Conservation (phyloP, 2,888 invertebrate genomes). For the Silvanus unidentatus region DNA sequence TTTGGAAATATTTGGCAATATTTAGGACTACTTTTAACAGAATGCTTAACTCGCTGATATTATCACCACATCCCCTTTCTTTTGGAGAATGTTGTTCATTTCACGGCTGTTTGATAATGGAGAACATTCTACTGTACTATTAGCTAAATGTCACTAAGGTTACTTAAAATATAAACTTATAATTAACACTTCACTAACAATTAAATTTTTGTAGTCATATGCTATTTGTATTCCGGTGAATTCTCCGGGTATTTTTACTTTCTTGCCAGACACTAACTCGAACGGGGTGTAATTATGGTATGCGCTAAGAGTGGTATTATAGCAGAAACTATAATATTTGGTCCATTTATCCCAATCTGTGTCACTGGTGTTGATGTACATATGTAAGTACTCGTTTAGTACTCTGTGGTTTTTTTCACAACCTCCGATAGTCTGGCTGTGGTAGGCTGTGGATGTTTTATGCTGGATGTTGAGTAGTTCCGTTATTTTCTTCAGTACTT, state of each 20-base stretch:
- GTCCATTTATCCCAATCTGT: constrained; percentile 16
- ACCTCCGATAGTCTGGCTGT: constrained; percentile 34
- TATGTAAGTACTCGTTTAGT: constrained; percentile 19
- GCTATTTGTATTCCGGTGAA: constrained; percentile 2
- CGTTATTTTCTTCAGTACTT: constrained; percentile 6
- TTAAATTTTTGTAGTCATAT: constrained; percentile 3
- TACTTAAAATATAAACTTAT: no score
- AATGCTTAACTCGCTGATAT: no score
- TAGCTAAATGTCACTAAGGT: no score
- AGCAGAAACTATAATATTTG: constrained; percentile 14
- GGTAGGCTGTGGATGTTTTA: constrained; percentile 15
- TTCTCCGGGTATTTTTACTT: constrained; percentile 8
- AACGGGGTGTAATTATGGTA: constrained; percentile 16
- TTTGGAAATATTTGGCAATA: no score
- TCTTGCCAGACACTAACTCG: constrained; percentile 15
- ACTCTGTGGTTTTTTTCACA: constrained; percentile 21
- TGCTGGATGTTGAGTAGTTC: constrained; percentile 7
- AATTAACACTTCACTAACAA: no score
- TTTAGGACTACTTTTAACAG: no score
- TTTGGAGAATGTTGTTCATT: no score
- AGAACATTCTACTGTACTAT: no score
- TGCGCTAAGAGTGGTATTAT: constrained; percentile 16
- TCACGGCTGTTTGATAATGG: no score
- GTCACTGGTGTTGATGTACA: constrained; percentile 8
- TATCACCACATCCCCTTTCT: no score